phyloP scores from a whole-genome alignment of 2,797 vertebrate genomes.

The Odontamblyopus rebecca region DNA sequence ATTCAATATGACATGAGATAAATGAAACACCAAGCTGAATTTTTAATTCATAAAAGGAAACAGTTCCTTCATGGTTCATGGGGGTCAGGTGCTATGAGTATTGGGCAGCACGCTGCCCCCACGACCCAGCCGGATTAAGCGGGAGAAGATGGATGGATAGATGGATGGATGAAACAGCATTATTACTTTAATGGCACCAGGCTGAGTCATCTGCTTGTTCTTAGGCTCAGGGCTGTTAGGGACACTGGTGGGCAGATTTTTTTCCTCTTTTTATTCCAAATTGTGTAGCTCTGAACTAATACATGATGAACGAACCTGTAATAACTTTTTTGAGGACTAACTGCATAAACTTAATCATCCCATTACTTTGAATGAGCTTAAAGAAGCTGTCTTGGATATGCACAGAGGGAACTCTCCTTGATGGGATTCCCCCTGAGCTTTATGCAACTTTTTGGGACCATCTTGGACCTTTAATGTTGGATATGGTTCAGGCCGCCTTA shows the following conservation, averaged over 20 bases:
- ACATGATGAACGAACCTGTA: not conserved
- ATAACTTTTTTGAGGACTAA: not conserved
- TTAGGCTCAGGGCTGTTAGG: too few relatives aligned
- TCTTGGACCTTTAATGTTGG: not conserved
- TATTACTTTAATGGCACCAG: constrained; percentile 17
- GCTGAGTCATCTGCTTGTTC: constrained; percentile 11
- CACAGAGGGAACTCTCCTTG: constrained; percentile 4
- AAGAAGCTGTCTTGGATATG: not conserved
- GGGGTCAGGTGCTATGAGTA: too few relatives aligned
- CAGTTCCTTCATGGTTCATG: too few relatives aligned
- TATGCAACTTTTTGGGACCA: constrained; percentile 6
- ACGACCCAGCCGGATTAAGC: too few relatives aligned
- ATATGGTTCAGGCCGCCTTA: not conserved
- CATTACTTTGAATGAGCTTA: not conserved
- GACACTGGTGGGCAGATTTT: not conserved
- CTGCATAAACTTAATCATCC: not conserved
- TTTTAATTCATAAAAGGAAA: constrained; percentile 16
- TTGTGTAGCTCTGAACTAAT: constrained; percentile 8
- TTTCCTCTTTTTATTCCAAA: not conserved
- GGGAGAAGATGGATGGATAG: too few relatives aligned
- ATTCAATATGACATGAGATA: not conserved
- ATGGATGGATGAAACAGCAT: not conserved
- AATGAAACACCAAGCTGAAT: constrained; percentile 5
- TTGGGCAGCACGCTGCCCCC: too few relatives aligned
- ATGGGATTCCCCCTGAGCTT: constrained; percentile 1